phyloP scores from a whole-genome alignment of 2,888 invertebrate species.

The Megamerina dolium region DNA sequence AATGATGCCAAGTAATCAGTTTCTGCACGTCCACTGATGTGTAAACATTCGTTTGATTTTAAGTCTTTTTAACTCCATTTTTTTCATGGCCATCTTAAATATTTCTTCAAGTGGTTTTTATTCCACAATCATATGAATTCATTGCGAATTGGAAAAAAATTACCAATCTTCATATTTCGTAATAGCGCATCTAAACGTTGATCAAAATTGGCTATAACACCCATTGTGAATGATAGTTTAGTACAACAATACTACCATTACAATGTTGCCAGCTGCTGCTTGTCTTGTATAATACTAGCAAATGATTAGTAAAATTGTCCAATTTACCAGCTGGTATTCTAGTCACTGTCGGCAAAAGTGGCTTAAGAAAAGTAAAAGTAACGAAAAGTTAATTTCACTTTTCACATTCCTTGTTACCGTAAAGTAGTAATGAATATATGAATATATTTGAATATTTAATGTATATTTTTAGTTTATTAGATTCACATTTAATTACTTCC shows the following conservation, averaged over 20 bases:
- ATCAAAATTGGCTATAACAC: constrained; percentile 86
- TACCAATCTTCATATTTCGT: constrained; percentile 57
- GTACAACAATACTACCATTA: constrained; percentile 60
- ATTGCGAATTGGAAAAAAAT: constrained; percentile 75
- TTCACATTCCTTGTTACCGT: not conserved
- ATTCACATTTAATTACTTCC: constrained; percentile 33
- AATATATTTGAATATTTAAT: not conserved
- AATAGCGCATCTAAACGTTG: constrained; percentile 68
- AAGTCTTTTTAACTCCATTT: constrained; percentile 48
- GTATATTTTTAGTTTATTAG: not conserved
- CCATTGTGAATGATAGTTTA: constrained; percentile 55
- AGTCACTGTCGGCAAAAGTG: constrained; percentile 44
- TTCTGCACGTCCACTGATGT: constrained; percentile 72
- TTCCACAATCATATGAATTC: constrained; percentile 68
- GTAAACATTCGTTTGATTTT: constrained; percentile 62
- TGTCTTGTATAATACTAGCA: constrained; percentile 67
- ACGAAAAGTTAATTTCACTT: too few relatives aligned
- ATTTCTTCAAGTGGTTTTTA: constrained; percentile 71
- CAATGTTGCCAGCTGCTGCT: constrained; percentile 67
- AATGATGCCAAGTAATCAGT: constrained; percentile 75
- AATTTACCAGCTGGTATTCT: constrained; percentile 47
- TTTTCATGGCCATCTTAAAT: constrained; percentile 59
- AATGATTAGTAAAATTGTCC: constrained; percentile 53
- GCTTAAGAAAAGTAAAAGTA: constrained; percentile 22
- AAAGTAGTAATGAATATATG: not conserved